phyloP scores from a whole-genome alignment of 30 jellyfish, hydroid and myxozoan species.

The Euphysa ruthae region DNA sequence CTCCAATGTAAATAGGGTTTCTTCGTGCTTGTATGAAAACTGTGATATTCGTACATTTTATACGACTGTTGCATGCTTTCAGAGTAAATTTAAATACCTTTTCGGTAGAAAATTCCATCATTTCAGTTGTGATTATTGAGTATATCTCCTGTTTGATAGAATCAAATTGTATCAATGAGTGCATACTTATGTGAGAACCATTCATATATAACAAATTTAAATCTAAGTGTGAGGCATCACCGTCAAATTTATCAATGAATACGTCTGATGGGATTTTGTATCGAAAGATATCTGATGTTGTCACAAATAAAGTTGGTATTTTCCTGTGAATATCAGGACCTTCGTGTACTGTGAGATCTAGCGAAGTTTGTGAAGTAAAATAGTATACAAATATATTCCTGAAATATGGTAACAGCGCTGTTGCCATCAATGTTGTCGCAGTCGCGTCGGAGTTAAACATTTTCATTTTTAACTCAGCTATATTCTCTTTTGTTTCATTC shows the following conservation, averaged over 20 bases:
- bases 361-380: too few species aligned
- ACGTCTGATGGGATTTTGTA: constrained; percentile 54
- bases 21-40: not conserved
- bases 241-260: constrained; percentile 51
- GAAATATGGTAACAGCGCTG: not conserved
- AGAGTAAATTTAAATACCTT: not conserved
- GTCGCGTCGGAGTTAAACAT: not conserved
- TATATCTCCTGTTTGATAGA: not conserved
- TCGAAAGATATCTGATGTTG: constrained; percentile 33
- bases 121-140: not conserved
- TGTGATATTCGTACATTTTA: not conserved
- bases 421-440: not conserved
- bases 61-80: not conserved
- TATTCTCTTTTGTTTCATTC: not conserved
- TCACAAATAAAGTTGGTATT: constrained; percentile 27
- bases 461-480: not conserved
- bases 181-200: constrained; percentile 9
- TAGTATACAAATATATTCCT: too few species aligned
- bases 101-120: not conserved
- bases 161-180: constrained; percentile 71
- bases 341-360: too few species aligned
- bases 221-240: constrained; percentile 45
- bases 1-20: not conserved
- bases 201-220: constrained; percentile 25
- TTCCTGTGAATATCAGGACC: not conserved